Conservation (phyloP, 2,113 vertebrate species). For the Turdus rufiventris region DNA sequence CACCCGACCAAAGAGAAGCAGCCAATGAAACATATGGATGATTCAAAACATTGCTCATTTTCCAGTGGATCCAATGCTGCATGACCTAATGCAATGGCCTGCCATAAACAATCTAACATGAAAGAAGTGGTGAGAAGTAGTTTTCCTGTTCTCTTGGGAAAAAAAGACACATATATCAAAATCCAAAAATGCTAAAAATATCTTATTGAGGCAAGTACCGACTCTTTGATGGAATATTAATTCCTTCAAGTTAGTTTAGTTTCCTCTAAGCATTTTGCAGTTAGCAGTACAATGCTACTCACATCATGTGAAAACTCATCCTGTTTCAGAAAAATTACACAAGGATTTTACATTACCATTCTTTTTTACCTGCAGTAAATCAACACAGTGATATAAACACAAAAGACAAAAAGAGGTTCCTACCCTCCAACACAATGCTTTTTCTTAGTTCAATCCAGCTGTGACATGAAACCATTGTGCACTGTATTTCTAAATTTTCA, state of each 20-base stretch:
- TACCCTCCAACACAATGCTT: not conserved
- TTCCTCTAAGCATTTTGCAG: not conserved
- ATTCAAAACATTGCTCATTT: not conserved
- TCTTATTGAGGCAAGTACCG: not conserved
- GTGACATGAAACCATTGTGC: not conserved
- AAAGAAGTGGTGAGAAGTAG: not conserved
- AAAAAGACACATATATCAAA: not conserved
- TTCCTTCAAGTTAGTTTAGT: not conserved
- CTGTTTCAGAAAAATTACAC: constrained; percentile 20
- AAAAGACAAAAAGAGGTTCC: not conserved
- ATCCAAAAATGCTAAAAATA: constrained; percentile 31
- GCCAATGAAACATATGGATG: not conserved
- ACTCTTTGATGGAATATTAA: constrained; percentile 14
- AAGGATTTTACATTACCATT: not conserved
- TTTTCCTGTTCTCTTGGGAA: constrained; percentile 26
- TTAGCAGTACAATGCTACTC: not conserved
- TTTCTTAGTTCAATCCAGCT: not conserved
- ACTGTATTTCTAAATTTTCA: not conserved
- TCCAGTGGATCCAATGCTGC: not conserved
- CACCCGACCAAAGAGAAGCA: not conserved
- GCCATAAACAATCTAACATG: not conserved
- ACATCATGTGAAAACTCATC: not conserved
- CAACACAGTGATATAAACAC: not conserved
- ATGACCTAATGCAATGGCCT: not conserved
- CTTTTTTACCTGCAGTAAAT: constrained; percentile 18